phyloP scores from a whole-genome alignment of 2,888 invertebrate species.

The Drosophila meridiana region DNA sequence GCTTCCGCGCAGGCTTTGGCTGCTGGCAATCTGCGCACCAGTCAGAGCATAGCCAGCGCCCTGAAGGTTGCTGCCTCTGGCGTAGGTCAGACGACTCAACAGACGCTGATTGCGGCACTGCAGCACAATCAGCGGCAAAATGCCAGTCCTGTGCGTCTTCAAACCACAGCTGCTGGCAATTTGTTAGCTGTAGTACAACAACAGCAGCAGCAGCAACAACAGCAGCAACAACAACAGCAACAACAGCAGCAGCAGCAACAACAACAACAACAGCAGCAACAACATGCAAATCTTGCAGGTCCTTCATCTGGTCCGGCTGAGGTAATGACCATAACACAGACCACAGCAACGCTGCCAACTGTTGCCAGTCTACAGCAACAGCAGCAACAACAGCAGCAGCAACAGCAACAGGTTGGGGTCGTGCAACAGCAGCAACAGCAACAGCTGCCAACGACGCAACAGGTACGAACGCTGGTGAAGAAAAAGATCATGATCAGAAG shows the following conservation, averaged over 20 bases:
- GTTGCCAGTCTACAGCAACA: conserved; percentile 70
- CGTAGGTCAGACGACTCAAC: conserved; percentile 85
- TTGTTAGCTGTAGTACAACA: conserved; percentile 87
- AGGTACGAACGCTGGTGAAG: conserved; percentile 85
- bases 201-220: conserved; percentile 86
- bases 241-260: conserved; percentile 48
- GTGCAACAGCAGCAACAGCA: conserved; percentile 30
- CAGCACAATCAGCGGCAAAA: conserved; percentile 87
- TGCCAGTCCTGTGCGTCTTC: conserved; percentile 87
- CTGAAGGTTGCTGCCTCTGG: conserved; percentile 86
- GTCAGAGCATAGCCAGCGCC: conserved; percentile 85
- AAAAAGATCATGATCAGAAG: conserved; percentile 85
- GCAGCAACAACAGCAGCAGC: conserved; percentile 63
- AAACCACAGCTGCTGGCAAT: conserved; percentile 86
- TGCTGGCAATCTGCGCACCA: conserved; percentile 86
- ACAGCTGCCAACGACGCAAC: conserved; percentile 82
- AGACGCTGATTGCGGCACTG: conserved; percentile 86
- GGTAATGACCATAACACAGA: conserved; percentile 83
- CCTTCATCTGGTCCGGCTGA: conserved; percentile 74
- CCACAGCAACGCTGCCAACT: conserved; percentile 58
- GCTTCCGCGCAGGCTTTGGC: conserved; percentile 86
- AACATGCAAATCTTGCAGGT: conserved; percentile 57
- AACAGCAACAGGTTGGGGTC: conserved; percentile 41
- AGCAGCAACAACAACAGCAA: conserved; percentile 27
- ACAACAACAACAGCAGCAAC: conserved; percentile 44